A percentile compares a stretch with the other conserved stretches of the same genome.
These are phyloP conservation scores for Antheraea mylitta DNA, from an alignment of 1,140 invertebrate species.

Conservation along the genomic window DNA sequence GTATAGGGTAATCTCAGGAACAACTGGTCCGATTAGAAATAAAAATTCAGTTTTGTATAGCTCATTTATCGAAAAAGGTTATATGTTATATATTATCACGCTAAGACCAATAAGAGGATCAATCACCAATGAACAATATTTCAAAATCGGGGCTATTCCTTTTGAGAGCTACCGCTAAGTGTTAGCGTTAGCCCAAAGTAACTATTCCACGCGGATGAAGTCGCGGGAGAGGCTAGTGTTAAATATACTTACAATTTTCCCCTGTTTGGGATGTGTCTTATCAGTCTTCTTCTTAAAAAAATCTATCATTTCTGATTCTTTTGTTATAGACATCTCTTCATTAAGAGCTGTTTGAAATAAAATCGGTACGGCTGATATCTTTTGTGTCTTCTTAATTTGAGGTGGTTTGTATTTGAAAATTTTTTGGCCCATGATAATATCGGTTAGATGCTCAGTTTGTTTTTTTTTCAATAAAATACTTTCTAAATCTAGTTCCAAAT, in stretches of 20 bases:
- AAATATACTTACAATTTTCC: constrained; percentile 8
- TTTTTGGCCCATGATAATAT: constrained; percentile 54
- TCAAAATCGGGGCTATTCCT: no score
- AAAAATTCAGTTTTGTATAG: no score
- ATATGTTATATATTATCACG: no score
- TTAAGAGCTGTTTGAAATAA: constrained; percentile 35
- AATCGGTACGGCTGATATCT: constrained; percentile 26
- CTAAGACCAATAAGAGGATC: no score
- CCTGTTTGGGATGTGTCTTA: constrained; percentile 1
- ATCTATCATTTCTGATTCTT: background rate
- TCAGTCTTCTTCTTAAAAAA: background rate
- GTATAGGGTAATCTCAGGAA: no score
- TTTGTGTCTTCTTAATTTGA: constrained; percentile 21
- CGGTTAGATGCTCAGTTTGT: constrained; percentile 17
- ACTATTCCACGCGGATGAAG: no score
- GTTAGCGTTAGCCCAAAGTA: no score
- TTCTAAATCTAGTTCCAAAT: constrained; percentile 43
- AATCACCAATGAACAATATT: no score
- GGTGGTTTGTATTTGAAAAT: constrained; percentile 43
- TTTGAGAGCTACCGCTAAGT: no score
- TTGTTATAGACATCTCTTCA: constrained; percentile 9
- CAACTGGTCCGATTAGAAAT: no score
- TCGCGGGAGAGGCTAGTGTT: no score
- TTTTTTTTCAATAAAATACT: constrained; percentile 27
- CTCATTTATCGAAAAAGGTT: no score